phyloP scores from a whole-genome alignment of 2,888 invertebrate genomes.

The Drymonia ruficornis region DNA sequence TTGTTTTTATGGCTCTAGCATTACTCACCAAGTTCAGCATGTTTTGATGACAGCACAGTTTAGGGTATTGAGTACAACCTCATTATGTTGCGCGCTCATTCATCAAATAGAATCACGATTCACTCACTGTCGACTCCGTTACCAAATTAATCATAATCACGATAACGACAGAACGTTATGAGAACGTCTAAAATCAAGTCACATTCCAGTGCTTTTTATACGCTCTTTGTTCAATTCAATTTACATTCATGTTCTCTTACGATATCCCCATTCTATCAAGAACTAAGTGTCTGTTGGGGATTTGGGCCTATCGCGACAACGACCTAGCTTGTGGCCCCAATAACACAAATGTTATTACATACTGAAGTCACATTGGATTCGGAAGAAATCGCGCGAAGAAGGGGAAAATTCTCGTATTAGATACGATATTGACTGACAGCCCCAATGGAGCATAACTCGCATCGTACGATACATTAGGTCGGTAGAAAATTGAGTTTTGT shows the following conservation, averaged over 20 bases:
- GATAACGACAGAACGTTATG: no score
- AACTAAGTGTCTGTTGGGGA: neutral
- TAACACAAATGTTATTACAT: constrained; percentile 30
- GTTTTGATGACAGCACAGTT: constrained; percentile 27
- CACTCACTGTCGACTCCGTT: no score
- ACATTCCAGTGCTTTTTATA: no score
- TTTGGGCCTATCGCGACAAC: neutral
- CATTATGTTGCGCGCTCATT: neutral
- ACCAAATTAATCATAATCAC: no score
- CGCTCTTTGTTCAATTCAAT: neutral
- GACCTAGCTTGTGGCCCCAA: constrained; percentile 17
- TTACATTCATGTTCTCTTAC: neutral
- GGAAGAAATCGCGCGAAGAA: constrained; percentile 20
- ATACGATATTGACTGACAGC: constrained; percentile 20
- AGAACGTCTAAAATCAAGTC: no score
- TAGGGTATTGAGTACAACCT: neutral
- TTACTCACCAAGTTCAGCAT: constrained; percentile 12
- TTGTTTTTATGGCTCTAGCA: constrained; percentile 25
- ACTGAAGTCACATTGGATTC: constrained; percentile 13
- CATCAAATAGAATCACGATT: neutral
- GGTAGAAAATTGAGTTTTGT: constrained; percentile 11
- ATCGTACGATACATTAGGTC: constrained; percentile 18
- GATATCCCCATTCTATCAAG: neutral
- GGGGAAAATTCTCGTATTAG: constrained; percentile 8
- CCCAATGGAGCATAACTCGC: constrained; percentile 4